Percentiles rank a stretch among this genome's conserved stretches.
Conservation (phyloP, 2,797 vertebrate species). For the Babyrousa celebensis region DNA sequence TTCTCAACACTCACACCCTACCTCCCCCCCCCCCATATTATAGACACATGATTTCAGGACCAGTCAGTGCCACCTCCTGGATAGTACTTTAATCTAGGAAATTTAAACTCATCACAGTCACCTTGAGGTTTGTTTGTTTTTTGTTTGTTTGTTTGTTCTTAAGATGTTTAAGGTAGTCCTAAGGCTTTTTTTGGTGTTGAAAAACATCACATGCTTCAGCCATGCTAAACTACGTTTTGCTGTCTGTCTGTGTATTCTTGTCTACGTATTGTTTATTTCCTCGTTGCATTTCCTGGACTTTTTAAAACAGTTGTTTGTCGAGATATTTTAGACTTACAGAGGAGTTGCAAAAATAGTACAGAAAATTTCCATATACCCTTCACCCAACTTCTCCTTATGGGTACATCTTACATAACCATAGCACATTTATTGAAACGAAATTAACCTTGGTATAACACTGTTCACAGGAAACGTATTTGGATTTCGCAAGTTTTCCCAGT, state of each 20-base stretch:
- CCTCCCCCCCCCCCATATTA: too few relatives aligned
- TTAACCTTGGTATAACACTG: background rate
- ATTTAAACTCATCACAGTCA: background rate
- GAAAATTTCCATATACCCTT: background rate
- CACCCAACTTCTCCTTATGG: background rate
- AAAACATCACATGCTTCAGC: background rate
- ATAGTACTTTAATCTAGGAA: background rate
- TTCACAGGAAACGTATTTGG: background rate
- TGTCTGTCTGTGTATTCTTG: background rate
- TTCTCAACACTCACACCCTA: background rate
- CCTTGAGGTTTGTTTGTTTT: background rate
- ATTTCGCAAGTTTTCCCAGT: background rate
- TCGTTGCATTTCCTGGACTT: background rate
- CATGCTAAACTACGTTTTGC: background rate
- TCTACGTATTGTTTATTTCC: too few relatives aligned
- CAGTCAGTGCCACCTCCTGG: background rate
- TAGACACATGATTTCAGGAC: background rate
- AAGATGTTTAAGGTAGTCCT: background rate
- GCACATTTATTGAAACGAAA: background rate
- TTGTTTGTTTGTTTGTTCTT: background rate
- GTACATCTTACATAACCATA: slow-evolving; percentile 7
- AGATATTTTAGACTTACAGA: slow-evolving; percentile 19
- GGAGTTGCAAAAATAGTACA: background rate
- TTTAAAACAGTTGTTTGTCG: background rate
- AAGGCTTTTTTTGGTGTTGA: background rate